These are phyloP conservation scores for Lateolabrax maculatus DNA, from an alignment of 2,797 vertebrate species.

Conservation along the genomic window DNA sequence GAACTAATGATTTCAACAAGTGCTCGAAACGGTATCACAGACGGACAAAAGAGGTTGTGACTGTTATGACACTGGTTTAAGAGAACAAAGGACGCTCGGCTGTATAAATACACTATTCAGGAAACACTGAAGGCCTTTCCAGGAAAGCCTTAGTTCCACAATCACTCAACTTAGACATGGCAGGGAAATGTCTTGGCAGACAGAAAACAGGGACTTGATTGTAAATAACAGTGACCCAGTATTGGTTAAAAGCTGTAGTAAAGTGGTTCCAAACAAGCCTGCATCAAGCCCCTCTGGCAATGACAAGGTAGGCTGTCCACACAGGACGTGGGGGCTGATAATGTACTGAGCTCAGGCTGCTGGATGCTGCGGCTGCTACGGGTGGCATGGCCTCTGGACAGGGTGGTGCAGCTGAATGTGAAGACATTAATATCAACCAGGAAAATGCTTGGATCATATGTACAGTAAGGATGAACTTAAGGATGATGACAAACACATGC, in stretches of 20 bases:
- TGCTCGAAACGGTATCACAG: not conserved
- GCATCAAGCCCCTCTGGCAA: not conserved
- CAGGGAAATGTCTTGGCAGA: slow-evolving; percentile 3
- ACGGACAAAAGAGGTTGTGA: not conserved
- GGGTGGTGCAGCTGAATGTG: slow-evolving; percentile 66
- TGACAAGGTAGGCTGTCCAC: not conserved
- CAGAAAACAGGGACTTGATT: not conserved
- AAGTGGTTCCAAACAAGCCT: not conserved
- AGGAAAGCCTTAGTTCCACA: slow-evolving; percentile 18
- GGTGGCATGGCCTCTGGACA: slow-evolving; percentile 20
- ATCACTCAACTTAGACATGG: slow-evolving; percentile 3
- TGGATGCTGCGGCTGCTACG: slow-evolving; percentile 16
- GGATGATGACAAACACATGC: slow-evolving; percentile 95
- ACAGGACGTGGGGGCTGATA: slow-evolving; percentile 6
- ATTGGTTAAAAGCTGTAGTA: slow-evolving; percentile 4
- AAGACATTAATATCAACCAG: slow-evolving; percentile 87
- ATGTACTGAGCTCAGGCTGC: not conserved
- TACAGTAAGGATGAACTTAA: slow-evolving; percentile 86
- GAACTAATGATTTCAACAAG: not conserved
- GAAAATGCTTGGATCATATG: slow-evolving; percentile 82
- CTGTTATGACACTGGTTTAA: not conserved
- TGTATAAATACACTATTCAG: slow-evolving; percentile 1
- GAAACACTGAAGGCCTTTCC: slow-evolving; percentile 1
- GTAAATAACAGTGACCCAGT: slow-evolving; percentile 1
- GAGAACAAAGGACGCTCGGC: not conserved